Base-by-base conservation (phyloP, 2,113 vertebrate species). In the Condylura cristata region DNA sequence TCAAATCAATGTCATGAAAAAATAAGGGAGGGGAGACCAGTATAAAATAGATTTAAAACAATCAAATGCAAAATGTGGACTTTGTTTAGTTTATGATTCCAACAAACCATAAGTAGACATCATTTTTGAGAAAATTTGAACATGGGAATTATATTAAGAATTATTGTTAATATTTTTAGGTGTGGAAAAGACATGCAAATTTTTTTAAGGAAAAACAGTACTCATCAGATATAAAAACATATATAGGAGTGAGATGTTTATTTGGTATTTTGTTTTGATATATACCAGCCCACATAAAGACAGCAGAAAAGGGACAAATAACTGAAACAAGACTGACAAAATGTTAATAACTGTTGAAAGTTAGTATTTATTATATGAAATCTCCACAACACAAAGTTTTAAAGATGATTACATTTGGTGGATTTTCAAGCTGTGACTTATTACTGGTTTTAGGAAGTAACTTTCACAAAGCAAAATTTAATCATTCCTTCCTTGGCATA, bases 201-300 rank as follows among this genome's bases (percentile, higher is more conserved):
- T 66, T 68, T 39, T 74, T 66, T 41, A 84, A 89, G 44, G 24
- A 72, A 63, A 81, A 37, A 92, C 80, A 63, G 37, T 74, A 34
- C 61, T 72, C 58, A 82, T 65, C 56, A 60, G 41, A 86, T 46
- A 72, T 39, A 1, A 24, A 41, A 51, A 71, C 87, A 93, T 14
- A 63, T 39, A 72, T 68, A 32, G 60, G 20, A 95, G 18, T 75
- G 28, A 81, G 11, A 84, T 48, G 20, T 65, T 30, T 53, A 10
- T 41, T 74, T 61, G 63, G 39, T n/a, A 76, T 81, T 81, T 92
- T 85, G 71, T 37, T 78, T 81, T 72, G 86, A 97, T 91, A 91
- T 32, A 89, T 24, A 66, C 20, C 34, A 68, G 28, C 1, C 9
- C 18, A 4, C 26, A 34, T 18, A 11, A 46, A 72, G 58, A 91